A percentile compares a stretch with the other conserved stretches of the same genome.
Conservation (phyloP, 2,888 invertebrate species). For the Julus scanicus region DNA sequence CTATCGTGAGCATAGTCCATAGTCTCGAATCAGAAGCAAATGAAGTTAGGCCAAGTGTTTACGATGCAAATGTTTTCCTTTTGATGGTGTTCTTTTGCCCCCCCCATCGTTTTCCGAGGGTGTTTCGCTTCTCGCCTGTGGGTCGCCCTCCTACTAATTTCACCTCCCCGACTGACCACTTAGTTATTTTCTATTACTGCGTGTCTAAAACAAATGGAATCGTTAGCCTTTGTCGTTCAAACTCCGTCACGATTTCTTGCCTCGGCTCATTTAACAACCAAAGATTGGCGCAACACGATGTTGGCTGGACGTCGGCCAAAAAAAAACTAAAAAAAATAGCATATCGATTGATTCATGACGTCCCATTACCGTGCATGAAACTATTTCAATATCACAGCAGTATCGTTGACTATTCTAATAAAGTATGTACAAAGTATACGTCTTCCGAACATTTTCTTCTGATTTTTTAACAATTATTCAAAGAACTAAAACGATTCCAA, state of each 20-base stretch:
- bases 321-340: not conserved
- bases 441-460: no score
- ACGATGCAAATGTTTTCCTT: not conserved
- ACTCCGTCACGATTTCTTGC: constrained; percentile 6
- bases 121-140: constrained; percentile 9
- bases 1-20: no score
- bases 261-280: not conserved
- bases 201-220: not conserved
- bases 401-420: no score
- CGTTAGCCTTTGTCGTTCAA: constrained; percentile 4
- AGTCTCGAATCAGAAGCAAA: not conserved
- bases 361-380: constrained; percentile 35
- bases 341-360: not conserved
- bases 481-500: no score
- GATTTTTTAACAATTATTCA: no score
- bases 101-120: constrained; percentile 7
- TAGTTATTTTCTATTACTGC: not conserved
- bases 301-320: not conserved
- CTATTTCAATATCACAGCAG: no score
- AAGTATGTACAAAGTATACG: no score
- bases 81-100: not conserved
- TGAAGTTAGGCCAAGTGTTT: not conserved
- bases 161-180: not conserved
- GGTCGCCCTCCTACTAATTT: not conserved
- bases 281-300: not conserved